Base-by-base conservation (phyloP, 53 echinoderm and acorn worm species). In the Paelopatides confundens region DNA sequence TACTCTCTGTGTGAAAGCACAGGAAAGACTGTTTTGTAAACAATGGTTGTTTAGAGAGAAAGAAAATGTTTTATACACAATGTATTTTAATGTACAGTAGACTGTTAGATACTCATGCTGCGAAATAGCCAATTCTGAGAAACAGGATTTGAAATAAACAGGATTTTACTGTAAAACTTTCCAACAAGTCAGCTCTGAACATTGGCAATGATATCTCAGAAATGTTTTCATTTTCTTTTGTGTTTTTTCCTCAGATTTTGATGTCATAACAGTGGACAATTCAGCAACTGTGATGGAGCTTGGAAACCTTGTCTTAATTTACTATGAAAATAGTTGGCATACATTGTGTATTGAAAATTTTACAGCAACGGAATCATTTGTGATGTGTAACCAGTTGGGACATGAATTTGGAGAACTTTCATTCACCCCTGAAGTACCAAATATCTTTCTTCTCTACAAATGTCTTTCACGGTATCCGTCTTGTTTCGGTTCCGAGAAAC, bases 371-470 rank as follows among this genome's bases (percentile, higher is more conserved):
- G 74, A 23, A 27, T n/a, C 28, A 23, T 24, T 5, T 38, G 26
- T 39, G 8, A 24, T 74, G 26, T 74, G 74, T n/a, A 26, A 39
- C 5, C 74, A 74, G 74, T 74, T 74, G 26, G 74, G 74, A 39
- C 46, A 40, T 3, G 15, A 5, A 28, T 18, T 30, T 5, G 24
- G 18, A 18, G 21, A 67, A 39, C 13, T 26, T 12, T 37, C 5
- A 23, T 74, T 23, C 74, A 74, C 24, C 21, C 2, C 27, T 5
- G 39, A 39, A 4, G 26, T 74, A 27, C 74, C 74, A 74, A 18
- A 21, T 2, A 35, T 40, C 74, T 74, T 74, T 74, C 74, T 39
- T 15, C 46, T 27, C 8, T 38, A 74, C 27, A 13, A 43, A 35
- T 74, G 74, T 35, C 74, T 74, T 47, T 15, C 18, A 27, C 39